Evolutionary conservation across 1,140 invertebrate genomes (phyloP).

Genomic region (Heliconius melpomene): DNA sequence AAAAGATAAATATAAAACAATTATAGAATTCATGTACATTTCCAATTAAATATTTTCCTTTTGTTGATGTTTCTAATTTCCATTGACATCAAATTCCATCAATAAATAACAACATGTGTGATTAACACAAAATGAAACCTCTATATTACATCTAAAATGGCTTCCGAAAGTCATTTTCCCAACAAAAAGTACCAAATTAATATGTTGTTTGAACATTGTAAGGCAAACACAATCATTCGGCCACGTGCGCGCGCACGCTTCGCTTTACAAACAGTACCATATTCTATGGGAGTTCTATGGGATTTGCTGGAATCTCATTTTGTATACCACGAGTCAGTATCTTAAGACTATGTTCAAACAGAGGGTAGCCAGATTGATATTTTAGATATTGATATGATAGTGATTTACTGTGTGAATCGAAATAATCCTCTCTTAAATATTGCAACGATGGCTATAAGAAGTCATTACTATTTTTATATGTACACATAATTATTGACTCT

Average conservation of each 20-base stretch:
- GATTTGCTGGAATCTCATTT: conserved; percentile 76
- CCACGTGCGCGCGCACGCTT: conserved; percentile 69
- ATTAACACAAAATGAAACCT: conserved; percentile 15
- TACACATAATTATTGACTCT: not conserved
- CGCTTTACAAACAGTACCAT: conserved; percentile 52
- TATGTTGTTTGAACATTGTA: conserved; percentile 79
- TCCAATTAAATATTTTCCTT: not conserved
- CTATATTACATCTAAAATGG: conserved; percentile 43
- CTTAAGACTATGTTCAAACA: conserved; percentile 78
- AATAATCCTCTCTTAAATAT: conserved; percentile 56
- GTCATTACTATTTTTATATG: not conserved
- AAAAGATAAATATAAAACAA: no score
- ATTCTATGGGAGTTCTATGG: conserved; percentile 56
- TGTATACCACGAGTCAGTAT: conserved; percentile 59
- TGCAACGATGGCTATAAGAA: not conserved
- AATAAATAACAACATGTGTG: not conserved
- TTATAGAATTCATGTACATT: no score
- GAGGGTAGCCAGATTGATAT: conserved; percentile 73
- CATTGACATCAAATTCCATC: not conserved
- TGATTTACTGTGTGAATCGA: conserved; percentile 77
- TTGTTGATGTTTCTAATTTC: not conserved
- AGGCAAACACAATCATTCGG: conserved; percentile 76
- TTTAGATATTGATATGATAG: conserved; percentile 80
- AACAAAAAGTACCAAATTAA: conserved; percentile 77
- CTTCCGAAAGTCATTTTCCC: conserved; percentile 69